These are phyloP conservation scores for Lutjanus campechanus DNA, from an alignment of 2,797 vertebrate genomes.

Conservation along the genomic window DNA sequence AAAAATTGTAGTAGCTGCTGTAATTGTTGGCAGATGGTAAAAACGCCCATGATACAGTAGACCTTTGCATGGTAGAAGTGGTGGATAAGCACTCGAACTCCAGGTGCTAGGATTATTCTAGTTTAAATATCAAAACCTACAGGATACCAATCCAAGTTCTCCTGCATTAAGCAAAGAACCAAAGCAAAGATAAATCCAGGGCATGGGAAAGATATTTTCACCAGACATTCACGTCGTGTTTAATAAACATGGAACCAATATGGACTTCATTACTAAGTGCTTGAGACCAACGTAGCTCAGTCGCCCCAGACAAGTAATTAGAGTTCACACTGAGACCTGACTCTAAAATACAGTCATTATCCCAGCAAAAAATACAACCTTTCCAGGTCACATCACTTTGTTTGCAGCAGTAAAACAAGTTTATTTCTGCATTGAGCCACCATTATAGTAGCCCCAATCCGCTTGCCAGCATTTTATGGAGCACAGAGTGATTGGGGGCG, in stretches of 20 bases:
- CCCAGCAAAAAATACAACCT: slow-evolving; percentile 94
- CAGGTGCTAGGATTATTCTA: background rate
- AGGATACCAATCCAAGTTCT: background rate
- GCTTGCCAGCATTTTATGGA: slow-evolving; percentile 96
- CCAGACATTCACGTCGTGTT: slow-evolving; percentile 51
- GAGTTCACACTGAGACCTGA: slow-evolving; percentile 82
- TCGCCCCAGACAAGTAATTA: slow-evolving; percentile 83
- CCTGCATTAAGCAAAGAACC: background rate
- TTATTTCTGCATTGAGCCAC: slow-evolving; percentile 96
- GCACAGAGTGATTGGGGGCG: slow-evolving; percentile 90
- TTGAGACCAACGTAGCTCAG: slow-evolving; percentile 73
- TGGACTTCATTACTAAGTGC: slow-evolving; percentile 77
- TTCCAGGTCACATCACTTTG: slow-evolving; percentile 97
- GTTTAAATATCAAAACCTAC: background rate
- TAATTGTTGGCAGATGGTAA: background rate
- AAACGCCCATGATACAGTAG: background rate
- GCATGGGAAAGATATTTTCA: slow-evolving; percentile 33
- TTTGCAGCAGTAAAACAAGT: slow-evolving; percentile 96
- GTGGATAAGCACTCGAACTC: background rate
- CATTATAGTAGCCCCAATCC: slow-evolving; percentile 92
- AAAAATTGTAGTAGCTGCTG: too few species aligned
- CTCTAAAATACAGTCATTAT: slow-evolving; percentile 91
- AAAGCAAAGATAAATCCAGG: background rate
- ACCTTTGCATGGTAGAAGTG: background rate
- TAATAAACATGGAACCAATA: slow-evolving; percentile 71